Conservation (phyloP, 1,140 invertebrate species). For the Drosophila equinoxialis region DNA sequence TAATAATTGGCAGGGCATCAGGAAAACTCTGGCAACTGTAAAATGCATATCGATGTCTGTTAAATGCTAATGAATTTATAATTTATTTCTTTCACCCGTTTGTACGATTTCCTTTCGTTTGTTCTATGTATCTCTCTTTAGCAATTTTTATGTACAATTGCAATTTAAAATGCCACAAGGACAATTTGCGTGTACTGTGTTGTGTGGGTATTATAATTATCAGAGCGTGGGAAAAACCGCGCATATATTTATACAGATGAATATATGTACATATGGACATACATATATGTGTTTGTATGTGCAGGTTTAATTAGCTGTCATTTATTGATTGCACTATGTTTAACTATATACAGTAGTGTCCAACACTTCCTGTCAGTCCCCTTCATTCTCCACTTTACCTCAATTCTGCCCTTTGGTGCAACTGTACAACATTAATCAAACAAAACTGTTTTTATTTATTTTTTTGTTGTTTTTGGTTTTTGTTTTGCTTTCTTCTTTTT, state of each 20-base stretch:
- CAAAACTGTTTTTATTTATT: conserved; percentile 34
- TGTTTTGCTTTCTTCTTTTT: conserved; percentile 9
- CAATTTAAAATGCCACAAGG: conserved; percentile 72
- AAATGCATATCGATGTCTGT: conserved; percentile 39
- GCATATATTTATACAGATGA: not conserved
- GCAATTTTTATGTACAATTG: conserved; percentile 25
- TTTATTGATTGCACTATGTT: conserved; percentile 63
- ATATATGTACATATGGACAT: not conserved
- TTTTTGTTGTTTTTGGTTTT: conserved; percentile 1
- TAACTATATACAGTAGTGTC: conserved; percentile 25
- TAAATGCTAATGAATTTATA: conserved; percentile 74
- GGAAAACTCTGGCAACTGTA: conserved; percentile 11
- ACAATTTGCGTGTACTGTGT: conserved; percentile 27
- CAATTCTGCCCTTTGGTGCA: not conserved
- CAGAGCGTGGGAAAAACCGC: not conserved
- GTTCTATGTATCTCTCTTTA: conserved; percentile 28
- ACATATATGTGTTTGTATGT: conserved; percentile 5
- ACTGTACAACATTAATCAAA: conserved; percentile 62
- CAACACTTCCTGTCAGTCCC: not conserved
- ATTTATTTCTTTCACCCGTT: conserved; percentile 53
- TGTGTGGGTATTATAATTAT: not conserved
- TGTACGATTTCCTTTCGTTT: conserved; percentile 22
- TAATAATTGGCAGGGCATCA: not conserved
- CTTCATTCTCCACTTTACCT: not conserved
- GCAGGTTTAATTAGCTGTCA: conserved; percentile 72